phyloP scores from a whole-genome alignment of 2,888 invertebrate genomes.

The Schizotus pectinicornis region DNA sequence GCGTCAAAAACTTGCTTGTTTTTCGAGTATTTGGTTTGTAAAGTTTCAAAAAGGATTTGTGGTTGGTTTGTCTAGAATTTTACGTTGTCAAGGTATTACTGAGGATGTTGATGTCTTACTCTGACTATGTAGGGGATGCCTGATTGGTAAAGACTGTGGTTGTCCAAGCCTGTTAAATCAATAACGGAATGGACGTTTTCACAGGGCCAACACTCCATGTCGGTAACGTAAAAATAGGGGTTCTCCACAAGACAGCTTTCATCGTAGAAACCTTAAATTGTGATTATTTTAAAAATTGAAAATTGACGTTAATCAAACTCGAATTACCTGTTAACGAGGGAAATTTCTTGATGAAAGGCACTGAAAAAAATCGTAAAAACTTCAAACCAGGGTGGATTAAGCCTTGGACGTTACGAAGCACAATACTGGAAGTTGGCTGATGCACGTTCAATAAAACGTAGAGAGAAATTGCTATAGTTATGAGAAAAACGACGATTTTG shows the following conservation, averaged over 20 bases:
- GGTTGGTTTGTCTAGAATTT: slow-evolving; percentile 64
- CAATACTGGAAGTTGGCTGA: slow-evolving; percentile 69
- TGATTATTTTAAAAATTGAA: slow-evolving; percentile 4
- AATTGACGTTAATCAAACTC: slow-evolving; percentile 1
- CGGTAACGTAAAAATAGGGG: slow-evolving; percentile 81
- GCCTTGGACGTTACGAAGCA: slow-evolving; percentile 77
- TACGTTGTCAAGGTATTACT: neutral
- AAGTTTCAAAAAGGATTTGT: slow-evolving; percentile 61
- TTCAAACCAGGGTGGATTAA: slow-evolving; percentile 83
- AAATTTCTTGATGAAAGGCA: slow-evolving; percentile 78
- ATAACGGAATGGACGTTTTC: slow-evolving; percentile 71
- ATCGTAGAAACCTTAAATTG: slow-evolving; percentile 73
- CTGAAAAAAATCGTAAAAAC: slow-evolving; percentile 72
- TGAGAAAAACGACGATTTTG: slow-evolving; percentile 40
- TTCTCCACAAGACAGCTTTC: slow-evolving; percentile 85
- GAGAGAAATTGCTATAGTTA: slow-evolving; percentile 54
- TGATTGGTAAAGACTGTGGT: slow-evolving; percentile 61
- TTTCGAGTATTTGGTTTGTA: slow-evolving; percentile 65
- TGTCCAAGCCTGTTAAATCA: slow-evolving; percentile 67
- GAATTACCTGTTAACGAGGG: slow-evolving; percentile 73
- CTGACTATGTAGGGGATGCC: slow-evolving; percentile 65
- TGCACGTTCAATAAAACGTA: slow-evolving; percentile 63
- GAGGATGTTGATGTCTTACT: slow-evolving; percentile 46
- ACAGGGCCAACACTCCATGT: slow-evolving; percentile 87
- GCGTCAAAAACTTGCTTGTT: slow-evolving; percentile 67